A percentile compares a stretch with the other conserved stretches of the same genome.
phyloP scores from a whole-genome alignment of 2,797 vertebrate genomes.

The Choloepus didactylus region DNA sequence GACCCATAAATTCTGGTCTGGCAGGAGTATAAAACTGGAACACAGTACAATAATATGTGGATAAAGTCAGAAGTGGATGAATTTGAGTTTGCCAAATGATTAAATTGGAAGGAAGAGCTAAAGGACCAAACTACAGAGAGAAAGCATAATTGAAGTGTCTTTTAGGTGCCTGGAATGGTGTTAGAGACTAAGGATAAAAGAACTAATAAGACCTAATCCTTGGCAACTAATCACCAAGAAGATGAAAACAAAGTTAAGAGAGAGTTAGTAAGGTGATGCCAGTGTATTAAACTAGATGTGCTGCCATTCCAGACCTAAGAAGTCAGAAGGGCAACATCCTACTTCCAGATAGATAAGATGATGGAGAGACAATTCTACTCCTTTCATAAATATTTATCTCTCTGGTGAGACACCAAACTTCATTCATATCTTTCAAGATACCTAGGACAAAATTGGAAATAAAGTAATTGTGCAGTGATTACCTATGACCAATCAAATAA shows the following conservation, averaged over 20 bases:
- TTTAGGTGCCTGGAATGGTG: not conserved
- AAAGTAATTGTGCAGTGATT: not conserved
- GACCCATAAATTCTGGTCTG: not conserved
- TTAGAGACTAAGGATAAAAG: not conserved
- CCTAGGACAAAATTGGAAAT: not conserved
- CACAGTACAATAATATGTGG: not conserved
- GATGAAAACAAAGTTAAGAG: not conserved
- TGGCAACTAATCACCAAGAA: not conserved
- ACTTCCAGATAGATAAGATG: not conserved
- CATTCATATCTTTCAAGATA: constrained; percentile 14
- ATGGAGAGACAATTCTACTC: not conserved
- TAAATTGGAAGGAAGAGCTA: not conserved
- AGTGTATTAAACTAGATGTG: not conserved
- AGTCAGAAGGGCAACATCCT: not conserved
- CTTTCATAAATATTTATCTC: not conserved
- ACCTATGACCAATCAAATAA: constrained; percentile 49
- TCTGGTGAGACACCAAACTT: not conserved
- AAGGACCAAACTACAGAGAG: not conserved
- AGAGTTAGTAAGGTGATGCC: not conserved
- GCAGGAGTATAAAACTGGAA: not conserved
- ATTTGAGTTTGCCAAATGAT: constrained; percentile 33
- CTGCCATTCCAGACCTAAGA: not conserved
- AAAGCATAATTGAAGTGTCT: not conserved
- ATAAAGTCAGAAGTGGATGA: not conserved
- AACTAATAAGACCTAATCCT: not conserved